A percentile compares a stretch with the other conserved stretches of the same genome.
Conservation (phyloP, 53 echinoderm and acorn worm species). For the Mesocentrotus franciscanus region DNA sequence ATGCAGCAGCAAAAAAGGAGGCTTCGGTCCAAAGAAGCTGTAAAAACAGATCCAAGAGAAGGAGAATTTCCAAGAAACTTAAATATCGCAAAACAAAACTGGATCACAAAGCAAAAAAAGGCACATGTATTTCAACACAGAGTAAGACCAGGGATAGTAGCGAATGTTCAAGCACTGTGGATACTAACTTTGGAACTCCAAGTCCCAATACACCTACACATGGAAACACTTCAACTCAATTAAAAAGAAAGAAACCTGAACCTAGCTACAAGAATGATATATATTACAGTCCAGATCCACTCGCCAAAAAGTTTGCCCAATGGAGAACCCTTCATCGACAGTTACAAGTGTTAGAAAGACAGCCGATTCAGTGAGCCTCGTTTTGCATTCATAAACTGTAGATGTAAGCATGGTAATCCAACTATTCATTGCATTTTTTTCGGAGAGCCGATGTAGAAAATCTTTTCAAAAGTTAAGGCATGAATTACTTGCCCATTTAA, state of each 20-base stretch:
- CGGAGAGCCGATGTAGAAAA: too few species aligned
- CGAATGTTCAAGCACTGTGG: too few species aligned
- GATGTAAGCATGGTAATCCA: too few species aligned
- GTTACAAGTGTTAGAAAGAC: not conserved
- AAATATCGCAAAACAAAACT: not conserved
- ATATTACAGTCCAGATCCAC: not conserved
- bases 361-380: not conserved
- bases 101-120: not conserved
- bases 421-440: too few species aligned
- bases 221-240: not conserved
- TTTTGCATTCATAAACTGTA: too few species aligned
- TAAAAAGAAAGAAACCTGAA: not conserved
- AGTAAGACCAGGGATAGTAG: too few species aligned
- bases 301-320: not conserved
- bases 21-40: conserved; percentile 13
- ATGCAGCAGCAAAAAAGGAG: not conserved
- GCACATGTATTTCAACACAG: too few species aligned
- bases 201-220: too few species aligned
- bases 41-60: conserved; percentile 3
- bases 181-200: too few species aligned
- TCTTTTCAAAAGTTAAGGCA: too few species aligned
- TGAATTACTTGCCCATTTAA: too few species aligned
- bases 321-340: not conserved
- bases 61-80: not conserved
- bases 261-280: not conserved